These are phyloP conservation scores for Orientallactaga bullata DNA, from an alignment of 2,113 vertebrate species.

Conservation along the genomic window DNA sequence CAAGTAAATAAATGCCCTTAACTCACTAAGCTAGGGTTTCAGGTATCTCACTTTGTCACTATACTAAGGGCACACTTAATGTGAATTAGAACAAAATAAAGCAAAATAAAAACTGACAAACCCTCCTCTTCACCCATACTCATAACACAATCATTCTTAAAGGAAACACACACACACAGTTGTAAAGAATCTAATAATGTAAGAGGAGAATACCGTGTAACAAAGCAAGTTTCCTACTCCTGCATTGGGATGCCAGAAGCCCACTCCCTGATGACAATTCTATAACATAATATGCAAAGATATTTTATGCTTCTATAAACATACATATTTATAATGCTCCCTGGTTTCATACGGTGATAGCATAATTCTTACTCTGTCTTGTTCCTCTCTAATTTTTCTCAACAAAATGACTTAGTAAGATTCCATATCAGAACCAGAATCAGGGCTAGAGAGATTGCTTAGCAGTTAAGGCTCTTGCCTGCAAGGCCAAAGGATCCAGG, in stretches of 20 bases:
- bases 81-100: background rate
- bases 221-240: background rate
- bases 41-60: background rate
- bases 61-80: background rate
- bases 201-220: background rate
- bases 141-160: background rate
- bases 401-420: background rate
- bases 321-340: too few species aligned
- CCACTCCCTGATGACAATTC: background rate
- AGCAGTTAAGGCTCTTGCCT: too few species aligned
- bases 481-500: too few species aligned
- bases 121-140: background rate
- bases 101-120: background rate
- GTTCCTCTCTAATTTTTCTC: background rate
- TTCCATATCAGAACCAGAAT: background rate
- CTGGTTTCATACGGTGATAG: background rate
- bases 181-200: background rate
- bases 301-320: background rate
- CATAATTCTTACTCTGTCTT: background rate
- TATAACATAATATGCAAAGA: conserved; percentile 1
- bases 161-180: background rate
- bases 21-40: background rate
- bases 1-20: background rate
- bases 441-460: too few species aligned
- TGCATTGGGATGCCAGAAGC: conserved; percentile 1